A percentile compares a stretch with the other conserved stretches of the same genome.
Conservation (phyloP, 2,113 vertebrate species). For the Struthidea cinerea region DNA sequence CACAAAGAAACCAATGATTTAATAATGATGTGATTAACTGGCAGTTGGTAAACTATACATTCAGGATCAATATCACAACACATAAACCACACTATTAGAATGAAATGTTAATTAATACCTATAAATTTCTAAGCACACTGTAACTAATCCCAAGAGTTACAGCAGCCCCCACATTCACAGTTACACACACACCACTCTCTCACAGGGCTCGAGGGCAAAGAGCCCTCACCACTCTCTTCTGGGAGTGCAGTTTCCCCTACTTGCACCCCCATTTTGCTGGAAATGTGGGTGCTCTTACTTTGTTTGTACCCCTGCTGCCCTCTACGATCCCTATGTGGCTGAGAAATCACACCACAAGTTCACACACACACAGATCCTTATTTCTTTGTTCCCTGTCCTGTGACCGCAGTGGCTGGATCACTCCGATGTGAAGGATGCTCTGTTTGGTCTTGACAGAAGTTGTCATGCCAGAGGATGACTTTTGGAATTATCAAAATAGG, state of each 20-base stretch:
- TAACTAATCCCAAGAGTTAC: background rate
- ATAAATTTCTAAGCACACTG: background rate
- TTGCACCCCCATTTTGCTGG: background rate
- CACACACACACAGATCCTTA: background rate
- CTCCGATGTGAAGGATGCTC: rapidly evolving
- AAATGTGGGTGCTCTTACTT: background rate
- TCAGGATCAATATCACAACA: background rate
- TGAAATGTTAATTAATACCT: background rate
- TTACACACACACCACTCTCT: background rate
- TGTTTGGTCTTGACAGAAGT: background rate
- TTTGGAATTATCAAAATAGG: background rate
- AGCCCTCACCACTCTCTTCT: background rate
- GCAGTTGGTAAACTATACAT: background rate
- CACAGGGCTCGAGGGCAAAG: rapidly evolving
- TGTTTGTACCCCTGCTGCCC: background rate
- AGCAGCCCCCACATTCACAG: background rate
- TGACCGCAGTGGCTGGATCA: rapidly evolving
- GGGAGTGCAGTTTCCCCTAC: background rate
- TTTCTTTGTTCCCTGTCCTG: background rate
- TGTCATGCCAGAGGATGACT: background rate
- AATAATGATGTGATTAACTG: background rate
- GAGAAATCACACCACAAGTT: background rate
- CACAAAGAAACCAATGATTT: background rate
- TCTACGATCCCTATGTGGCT: background rate
- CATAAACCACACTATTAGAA: background rate